These are phyloP conservation scores for Heliocidaris tuberculata DNA, from an alignment of 35 echinoderm and acorn worm genomes.

Conservation along the genomic window DNA sequence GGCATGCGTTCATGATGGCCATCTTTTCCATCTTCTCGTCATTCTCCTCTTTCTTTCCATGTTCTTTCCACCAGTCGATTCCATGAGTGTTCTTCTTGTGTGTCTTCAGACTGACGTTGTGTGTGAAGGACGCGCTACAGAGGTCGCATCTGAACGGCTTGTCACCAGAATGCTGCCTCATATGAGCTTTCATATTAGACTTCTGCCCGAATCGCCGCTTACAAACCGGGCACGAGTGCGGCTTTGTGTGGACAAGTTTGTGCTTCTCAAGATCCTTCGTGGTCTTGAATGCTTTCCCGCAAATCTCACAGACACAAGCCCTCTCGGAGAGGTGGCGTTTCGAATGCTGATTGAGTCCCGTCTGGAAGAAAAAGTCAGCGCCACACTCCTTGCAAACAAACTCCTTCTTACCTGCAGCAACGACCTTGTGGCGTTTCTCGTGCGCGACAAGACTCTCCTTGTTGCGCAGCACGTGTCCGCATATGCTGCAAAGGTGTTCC, in stretches of 20 bases:
- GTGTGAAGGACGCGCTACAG: constrained; percentile 57
- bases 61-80: constrained; percentile 65
- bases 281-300: constrained; percentile 55
- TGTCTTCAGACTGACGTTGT: constrained; percentile 79
- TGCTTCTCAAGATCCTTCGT: constrained; percentile 60
- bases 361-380: constrained; percentile 24
- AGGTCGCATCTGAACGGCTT: constrained; percentile 72
- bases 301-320: constrained; percentile 53
- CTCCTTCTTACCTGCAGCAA: constrained; percentile 43
- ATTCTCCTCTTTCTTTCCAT: constrained; percentile 24
- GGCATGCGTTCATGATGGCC: constrained; percentile 42
- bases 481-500: constrained; percentile 43
- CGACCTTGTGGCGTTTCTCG: constrained; percentile 34
- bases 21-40: constrained; percentile 27
- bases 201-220: constrained; percentile 67
- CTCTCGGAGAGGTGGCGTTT: constrained; percentile 31
- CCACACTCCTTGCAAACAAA: constrained; percentile 48
- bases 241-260: constrained; percentile 57
- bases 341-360: constrained; percentile 34
- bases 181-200: constrained; percentile 65
- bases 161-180: constrained; percentile 69
- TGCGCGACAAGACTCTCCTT: constrained; percentile 36
- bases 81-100: constrained; percentile 71
- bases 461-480: constrained; percentile 29
- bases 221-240: constrained; percentile 58